phyloP scores from a whole-genome alignment of 1,140 invertebrate species.

The Diabrotica virgifera region DNA sequence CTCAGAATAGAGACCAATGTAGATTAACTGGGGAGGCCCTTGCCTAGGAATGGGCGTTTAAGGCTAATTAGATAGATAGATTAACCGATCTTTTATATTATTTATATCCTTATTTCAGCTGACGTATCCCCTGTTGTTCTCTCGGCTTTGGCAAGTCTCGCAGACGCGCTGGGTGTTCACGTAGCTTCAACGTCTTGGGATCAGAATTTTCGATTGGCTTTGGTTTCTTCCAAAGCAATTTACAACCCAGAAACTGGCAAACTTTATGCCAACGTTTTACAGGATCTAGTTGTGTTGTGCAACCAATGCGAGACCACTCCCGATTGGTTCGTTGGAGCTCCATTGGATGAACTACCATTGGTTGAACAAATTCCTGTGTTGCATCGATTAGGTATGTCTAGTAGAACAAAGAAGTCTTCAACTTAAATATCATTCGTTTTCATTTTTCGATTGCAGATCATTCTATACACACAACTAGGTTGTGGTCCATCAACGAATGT shows the following conservation, averaged over 20 bases:
- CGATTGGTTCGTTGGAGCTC: conserved; percentile 62
- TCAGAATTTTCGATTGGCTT: conserved; percentile 62
- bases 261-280: conserved; percentile 61
- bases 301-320: conserved; percentile 67
- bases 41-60: no score
- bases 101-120: conserved; percentile 39
- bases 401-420: neutral
- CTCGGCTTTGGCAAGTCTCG: conserved; percentile 66
- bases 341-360: conserved; percentile 66
- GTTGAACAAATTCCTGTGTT: conserved; percentile 77
- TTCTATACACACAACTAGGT: conserved; percentile 68
- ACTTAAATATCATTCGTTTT: neutral
- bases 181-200: conserved; percentile 74
- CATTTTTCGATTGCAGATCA: conserved; percentile 55
- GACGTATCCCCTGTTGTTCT: conserved; percentile 63
- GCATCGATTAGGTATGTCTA: conserved; percentile 60
- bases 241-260: conserved; percentile 50
- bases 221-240: conserved; percentile 42
- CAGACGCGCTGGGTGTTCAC: conserved; percentile 71
- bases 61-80: no score
- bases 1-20: no score
- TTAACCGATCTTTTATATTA: neutral
- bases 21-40: neutral
- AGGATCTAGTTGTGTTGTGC: conserved; percentile 60
- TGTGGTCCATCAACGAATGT: conserved; percentile 69